Evolutionary conservation across 2,113 vertebrate species (phyloP), one percentile per base, ranked within the genome.

Genomic region (Sinocyclocheilus maitianheensis): DNA sequence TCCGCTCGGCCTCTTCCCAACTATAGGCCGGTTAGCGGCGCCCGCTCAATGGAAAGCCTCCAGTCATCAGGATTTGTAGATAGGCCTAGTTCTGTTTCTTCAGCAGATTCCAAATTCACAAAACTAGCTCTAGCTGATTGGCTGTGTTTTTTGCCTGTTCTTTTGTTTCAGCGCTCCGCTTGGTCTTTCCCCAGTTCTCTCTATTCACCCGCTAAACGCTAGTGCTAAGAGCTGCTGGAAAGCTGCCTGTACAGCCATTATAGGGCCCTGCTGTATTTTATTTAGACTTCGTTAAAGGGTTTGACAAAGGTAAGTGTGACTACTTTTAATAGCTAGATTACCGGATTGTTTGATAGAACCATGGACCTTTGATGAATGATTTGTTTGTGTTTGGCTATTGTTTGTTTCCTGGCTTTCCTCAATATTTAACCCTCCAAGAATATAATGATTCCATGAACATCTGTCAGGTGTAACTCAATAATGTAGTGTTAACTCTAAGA

Each of bases 41-140:
- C 7, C 86, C 77, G 88, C 89, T 93, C 88, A 94, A 91, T 92
- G 85, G 88, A 93, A 95, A 92, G 63, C 88, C 86, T 89, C 87
- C 88, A 87, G 91, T 94, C 94, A 95, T 95, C 93, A 94, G 79
- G 92, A 93, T 94, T 89, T 86, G 89, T 91, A 89, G 87, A 94
- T 89, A 65, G 26, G 26, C 26, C 26, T 26, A 26, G 88, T 94
- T 94, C 85, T 94, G 93, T 94, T 92, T 93, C 92, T 94, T 95
- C 93, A 94, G 93, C 94, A 95, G 92, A 94, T 94, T 94, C 93
- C 91, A 89, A 92, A 92, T 90, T 87, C 87, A 92, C 90, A 93
- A 92, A 93, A 92, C 90, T 85, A 87, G 60, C 79, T 78, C 20
- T 1, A 69, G 74, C 88, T 93, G 93, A 94, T 95, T 94, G 93